Base-by-base conservation (phyloP, 2,797 vertebrate species). In the Hypotaenidia philippensis region DNA sequence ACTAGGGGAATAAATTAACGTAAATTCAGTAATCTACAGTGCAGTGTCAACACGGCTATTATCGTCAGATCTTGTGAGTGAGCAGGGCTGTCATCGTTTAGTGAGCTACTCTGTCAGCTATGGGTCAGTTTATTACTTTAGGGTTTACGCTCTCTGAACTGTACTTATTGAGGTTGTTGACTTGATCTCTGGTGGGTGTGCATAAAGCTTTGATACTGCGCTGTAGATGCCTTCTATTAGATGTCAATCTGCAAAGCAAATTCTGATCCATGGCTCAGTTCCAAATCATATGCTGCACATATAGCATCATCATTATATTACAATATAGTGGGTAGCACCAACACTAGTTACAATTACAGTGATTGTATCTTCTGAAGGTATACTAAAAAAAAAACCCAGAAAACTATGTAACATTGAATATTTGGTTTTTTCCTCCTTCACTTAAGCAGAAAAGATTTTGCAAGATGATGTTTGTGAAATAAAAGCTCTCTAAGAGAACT, bases 351-450 rank as follows among this genome's bases (percentile, higher is more conserved):
- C 17, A 34, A 47, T 26, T n/a, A 34, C n/a, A 71, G 22, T 6
- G 11, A 32, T 6, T 47, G 11, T 8, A 20, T 63, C 87, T 70
- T 44, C 44, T 80, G 13, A 52, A 74, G 10, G 6, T 16, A 44
- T 11, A 10, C 5, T 15, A 22, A 75, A 77, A 40, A 44, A 44
- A 18, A 36, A 36, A 36, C 8, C 0, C 27, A 94, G 26, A 85
- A 69, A 84, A 16, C 9, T 74, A 6, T 6, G 19, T 26, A 63
- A 53, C 6, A 19, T 6, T 75, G 9, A 5, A 3, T 31, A 41
- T 9, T 20, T 38, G 8, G 7, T 8, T 57, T 57, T 57, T 36
- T 12, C 7, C 2, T 0, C 0, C 7, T 2, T 2, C 36, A n/a
- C 23, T 31, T 12, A 31, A 50, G 50, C 19, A 68, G 5, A 4